phyloP scores from a whole-genome alignment of 2,113 vertebrate genomes.

The Aramus guarauna region DNA sequence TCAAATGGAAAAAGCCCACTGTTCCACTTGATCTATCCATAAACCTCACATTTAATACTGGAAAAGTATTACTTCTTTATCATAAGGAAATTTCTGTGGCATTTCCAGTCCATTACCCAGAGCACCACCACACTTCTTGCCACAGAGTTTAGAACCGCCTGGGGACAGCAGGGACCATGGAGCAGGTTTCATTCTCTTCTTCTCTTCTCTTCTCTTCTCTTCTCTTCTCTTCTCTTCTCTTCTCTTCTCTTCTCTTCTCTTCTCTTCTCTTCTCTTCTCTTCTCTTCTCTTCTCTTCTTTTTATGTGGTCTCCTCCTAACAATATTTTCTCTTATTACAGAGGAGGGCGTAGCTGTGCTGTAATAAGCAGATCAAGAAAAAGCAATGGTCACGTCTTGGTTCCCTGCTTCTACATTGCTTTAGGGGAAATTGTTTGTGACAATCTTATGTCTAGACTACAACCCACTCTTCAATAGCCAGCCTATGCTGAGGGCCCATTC shows the following conservation, averaged over 20 bases:
- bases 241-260: too few relatives aligned
- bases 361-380: neutral
- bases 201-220: neutral
- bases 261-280: neutral
- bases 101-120: neutral
- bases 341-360: neutral
- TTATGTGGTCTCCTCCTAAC: neutral
- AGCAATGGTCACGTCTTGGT: neutral
- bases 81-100: neutral
- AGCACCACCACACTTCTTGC: neutral
- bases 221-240: neutral
- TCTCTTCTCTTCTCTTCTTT: too few relatives aligned
- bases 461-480: neutral
- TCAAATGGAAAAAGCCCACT: neutral
- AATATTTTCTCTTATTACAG: neutral
- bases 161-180: neutral
- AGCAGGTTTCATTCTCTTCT: neutral
- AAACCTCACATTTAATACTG: neutral
- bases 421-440: neutral
- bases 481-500: neutral
- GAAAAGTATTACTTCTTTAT: neutral
- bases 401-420: neutral
- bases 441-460: neutral
- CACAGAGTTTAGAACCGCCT: neutral
- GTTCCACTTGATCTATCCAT: neutral